Evolutionary conservation across 2,797 vertebrate genomes (phyloP).

Genomic region (Synanceia verrucosa): DNA sequence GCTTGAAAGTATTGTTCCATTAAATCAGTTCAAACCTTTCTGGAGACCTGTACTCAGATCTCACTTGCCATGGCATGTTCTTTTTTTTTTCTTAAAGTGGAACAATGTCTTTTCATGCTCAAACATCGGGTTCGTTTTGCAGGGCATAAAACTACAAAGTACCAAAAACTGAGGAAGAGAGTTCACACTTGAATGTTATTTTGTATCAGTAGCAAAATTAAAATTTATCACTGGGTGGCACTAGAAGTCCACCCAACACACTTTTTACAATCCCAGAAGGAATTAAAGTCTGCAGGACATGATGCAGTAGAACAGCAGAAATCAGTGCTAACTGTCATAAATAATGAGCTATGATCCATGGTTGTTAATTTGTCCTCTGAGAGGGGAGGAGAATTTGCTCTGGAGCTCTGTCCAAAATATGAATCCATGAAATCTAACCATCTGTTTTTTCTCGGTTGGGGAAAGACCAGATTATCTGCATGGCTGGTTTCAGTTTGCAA

Average conservation of each 20-base stretch:
- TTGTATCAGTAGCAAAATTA: no score
- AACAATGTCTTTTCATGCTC: no score
- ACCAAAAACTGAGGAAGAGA: background rate
- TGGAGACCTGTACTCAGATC: no score
- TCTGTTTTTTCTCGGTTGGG: background rate
- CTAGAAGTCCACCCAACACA: background rate
- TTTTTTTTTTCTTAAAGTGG: no score
- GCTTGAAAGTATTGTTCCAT: background rate
- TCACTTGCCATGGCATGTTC: no score
- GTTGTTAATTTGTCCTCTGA: background rate
- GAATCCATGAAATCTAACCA: constrained; percentile 11
- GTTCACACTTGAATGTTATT: no score
- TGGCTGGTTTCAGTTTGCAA: constrained; percentile 1
- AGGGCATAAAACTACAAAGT: background rate
- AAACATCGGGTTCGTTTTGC: background rate
- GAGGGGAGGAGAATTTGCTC: background rate
- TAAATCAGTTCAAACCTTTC: background rate
- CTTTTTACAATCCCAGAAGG: no score
- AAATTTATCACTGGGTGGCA: constrained; percentile 4
- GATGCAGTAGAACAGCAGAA: background rate
- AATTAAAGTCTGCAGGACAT: background rate
- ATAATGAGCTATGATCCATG: no score
- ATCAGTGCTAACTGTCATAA: background rate
- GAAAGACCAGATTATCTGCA: constrained; percentile 22
- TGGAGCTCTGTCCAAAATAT: background rate